Percentiles rank a stretch among this genome's conserved stretches.
Evolutionary conservation across 1,140 invertebrate species (phyloP).

Genomic region (Philopotamus ludificatus): DNA sequence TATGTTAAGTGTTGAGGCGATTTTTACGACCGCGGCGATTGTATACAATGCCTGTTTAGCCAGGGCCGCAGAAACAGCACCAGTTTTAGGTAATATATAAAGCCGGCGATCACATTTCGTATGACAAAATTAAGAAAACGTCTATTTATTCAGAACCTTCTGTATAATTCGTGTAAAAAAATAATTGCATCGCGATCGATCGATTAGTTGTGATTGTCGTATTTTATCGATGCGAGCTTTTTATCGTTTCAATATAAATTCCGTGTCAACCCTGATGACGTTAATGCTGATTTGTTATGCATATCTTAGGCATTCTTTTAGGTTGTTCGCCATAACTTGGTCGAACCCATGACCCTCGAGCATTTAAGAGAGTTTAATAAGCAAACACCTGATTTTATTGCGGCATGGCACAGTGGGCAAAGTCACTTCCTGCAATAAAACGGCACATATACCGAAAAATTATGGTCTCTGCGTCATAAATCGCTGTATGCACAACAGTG

Average conservation of each 20-base stretch:
- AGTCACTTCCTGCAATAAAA: neutral
- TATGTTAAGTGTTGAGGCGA: constrained; percentile 31
- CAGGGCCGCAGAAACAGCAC: neutral
- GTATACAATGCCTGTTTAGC: constrained; percentile 27
- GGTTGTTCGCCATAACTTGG: constrained; percentile 14
- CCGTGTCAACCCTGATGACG: constrained; percentile 17
- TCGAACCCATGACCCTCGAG: constrained; percentile 12
- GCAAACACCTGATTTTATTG: constrained; percentile 17
- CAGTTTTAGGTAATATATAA: too few species aligned
- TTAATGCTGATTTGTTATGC: constrained; percentile 25
- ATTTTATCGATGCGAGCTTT: too few species aligned
- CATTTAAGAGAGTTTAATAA: constrained; percentile 29
- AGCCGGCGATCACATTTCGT: too few species aligned
- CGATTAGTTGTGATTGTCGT: too few species aligned
- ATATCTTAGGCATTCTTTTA: constrained; percentile 24
- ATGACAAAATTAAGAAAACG: too few species aligned
- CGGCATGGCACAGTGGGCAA: neutral
- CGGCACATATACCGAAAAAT: neutral
- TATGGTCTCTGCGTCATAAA: too few species aligned
- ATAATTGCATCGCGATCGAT: too few species aligned
- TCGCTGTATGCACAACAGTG: too few species aligned
- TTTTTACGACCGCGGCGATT: constrained; percentile 23
- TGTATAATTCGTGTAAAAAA: too few species aligned
- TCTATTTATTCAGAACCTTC: too few species aligned
- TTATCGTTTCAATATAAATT: too few species aligned